A percentile compares a stretch with the other conserved stretches of the same genome.
Conservation (phyloP, 2,113 vertebrate species). For the Ailurus styani region DNA sequence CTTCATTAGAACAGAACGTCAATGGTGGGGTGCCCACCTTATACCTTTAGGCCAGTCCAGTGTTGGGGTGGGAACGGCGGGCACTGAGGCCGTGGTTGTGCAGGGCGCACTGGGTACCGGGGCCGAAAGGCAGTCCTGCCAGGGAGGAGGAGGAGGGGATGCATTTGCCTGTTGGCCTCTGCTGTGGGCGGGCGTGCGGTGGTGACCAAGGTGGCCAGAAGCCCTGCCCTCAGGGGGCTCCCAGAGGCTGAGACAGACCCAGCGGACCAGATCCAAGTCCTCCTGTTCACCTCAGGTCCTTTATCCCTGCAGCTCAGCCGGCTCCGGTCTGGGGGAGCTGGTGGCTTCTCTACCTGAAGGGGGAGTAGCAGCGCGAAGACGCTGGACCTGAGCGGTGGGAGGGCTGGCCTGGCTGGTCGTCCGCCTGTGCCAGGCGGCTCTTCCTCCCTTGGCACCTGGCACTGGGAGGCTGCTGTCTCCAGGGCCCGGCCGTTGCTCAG, state of each 20-base stretch:
- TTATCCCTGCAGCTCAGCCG: not conserved
- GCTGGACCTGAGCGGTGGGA: not conserved
- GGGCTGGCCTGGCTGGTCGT: not conserved
- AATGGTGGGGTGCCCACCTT: not conserved
- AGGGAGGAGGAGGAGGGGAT: too few species aligned
- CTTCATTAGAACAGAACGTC: not conserved
- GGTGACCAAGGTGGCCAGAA: not conserved
- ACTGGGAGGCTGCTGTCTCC: rapidly evolving
- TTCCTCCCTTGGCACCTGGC: not conserved
- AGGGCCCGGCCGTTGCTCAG: rapidly evolving
- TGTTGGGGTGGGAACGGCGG: too few species aligned
- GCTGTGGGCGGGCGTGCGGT: rapidly evolving
- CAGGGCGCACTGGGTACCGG: not conserved
- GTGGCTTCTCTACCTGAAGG: not conserved
- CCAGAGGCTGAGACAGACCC: not conserved
- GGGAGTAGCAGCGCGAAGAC: not conserved
- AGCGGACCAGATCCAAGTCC: not conserved
- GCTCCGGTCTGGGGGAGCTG: not conserved
- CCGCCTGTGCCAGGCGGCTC: rapidly evolving
- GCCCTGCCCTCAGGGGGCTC: not conserved
- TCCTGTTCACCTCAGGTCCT: not conserved
- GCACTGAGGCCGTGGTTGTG: not conserved
- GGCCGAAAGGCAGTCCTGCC: not conserved
- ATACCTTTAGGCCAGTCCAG: not conserved
- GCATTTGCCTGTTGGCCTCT: not conserved